Conservation (phyloP, 2,113 vertebrate genomes). For the Microcebus tavaratra region DNA sequence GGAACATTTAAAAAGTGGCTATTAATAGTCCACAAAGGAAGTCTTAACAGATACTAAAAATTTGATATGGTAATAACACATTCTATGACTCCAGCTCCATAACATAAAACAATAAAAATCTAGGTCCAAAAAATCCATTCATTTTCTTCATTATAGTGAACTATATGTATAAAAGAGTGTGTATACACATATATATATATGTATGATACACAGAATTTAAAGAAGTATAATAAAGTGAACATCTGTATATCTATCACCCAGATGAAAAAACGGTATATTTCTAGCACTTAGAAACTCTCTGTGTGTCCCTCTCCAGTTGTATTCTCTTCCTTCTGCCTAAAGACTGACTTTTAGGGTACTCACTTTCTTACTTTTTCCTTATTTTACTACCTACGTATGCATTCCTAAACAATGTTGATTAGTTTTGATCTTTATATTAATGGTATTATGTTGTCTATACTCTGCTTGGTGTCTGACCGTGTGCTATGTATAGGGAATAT, state of each 20-base stretch:
- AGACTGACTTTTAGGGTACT: not conserved
- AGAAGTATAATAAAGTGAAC: not conserved
- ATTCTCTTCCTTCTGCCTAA: not conserved
- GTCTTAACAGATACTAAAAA: constrained; percentile 49
- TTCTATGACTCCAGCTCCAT: constrained; percentile 20
- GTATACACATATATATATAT: not conserved
- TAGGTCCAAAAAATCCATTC: not conserved
- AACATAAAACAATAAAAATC: constrained; percentile 34
- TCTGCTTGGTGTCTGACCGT: not conserved
- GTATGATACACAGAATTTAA: not conserved
- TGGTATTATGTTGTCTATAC: not conserved
- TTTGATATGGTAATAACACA: constrained; percentile 43
- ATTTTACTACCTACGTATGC: not conserved
- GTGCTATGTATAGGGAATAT: not conserved
- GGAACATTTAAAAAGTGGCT: constrained; percentile 35
- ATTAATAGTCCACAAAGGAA: constrained; percentile 40
- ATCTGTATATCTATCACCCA: not conserved
- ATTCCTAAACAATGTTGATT: not conserved
- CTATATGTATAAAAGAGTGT: not conserved
- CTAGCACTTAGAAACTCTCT: not conserved
- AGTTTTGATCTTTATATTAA: not conserved
- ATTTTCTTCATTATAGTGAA: constrained; percentile 21
- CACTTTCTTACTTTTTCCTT: not conserved
- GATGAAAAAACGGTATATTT: not conserved
- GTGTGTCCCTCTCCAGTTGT: not conserved